A percentile compares a stretch with the other conserved stretches of the same genome.
phyloP scores from a whole-genome alignment of 2,888 invertebrate species.

The Nemurella pictetii region DNA sequence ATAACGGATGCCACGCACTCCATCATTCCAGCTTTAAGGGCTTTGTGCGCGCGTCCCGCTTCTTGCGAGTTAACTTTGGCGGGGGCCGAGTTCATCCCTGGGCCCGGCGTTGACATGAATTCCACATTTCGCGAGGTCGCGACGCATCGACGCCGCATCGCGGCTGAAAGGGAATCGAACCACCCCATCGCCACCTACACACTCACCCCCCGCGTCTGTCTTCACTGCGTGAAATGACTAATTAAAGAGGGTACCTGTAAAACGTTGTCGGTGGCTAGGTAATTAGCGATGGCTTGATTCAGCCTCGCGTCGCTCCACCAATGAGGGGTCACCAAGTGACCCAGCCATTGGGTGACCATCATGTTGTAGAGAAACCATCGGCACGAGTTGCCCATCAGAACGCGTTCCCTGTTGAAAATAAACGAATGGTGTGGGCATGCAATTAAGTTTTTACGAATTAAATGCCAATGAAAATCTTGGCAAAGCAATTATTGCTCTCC shows the following conservation, averaged over 20 bases:
- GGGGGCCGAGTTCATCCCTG: not conserved
- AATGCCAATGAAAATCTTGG: no score
- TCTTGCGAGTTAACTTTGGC: not conserved
- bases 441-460: no score
- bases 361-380: conserved; percentile 51
- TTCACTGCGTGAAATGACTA: no score
- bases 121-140: not conserved
- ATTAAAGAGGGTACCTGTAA: conserved; percentile 60
- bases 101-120: not conserved
- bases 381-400: conserved; percentile 47
- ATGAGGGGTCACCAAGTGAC: conserved; percentile 71
- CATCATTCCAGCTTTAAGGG: not conserved
- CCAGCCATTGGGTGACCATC: conserved; percentile 67
- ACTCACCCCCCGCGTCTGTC: no score
- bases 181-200: not conserved
- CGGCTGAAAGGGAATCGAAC: not conserved
- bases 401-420: not conserved
- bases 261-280: conserved; percentile 65
- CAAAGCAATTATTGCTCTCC: no score
- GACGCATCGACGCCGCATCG: not conserved
- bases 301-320: conserved; percentile 78
- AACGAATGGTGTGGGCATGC: no score
- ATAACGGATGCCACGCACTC: not conserved
- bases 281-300: conserved; percentile 76
- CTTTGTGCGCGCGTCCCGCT: not conserved